Conservation (phyloP, 2,888 invertebrate genomes). For the Criorhina ranunculi region DNA sequence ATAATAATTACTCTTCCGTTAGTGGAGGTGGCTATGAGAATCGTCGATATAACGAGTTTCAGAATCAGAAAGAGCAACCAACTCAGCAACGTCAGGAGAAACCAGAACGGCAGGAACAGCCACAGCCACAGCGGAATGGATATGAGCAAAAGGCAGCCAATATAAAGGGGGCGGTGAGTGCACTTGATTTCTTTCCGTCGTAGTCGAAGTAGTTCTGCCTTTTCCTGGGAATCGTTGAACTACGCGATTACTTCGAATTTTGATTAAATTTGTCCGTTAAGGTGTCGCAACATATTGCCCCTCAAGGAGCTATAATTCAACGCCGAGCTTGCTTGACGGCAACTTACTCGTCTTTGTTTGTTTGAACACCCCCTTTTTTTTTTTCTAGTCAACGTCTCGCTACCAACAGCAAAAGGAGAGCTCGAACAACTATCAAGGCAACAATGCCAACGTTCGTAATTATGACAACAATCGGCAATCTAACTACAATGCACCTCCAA, state of each 20-base stretch:
- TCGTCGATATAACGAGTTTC: constrained; percentile 57
- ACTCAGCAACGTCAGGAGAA: constrained; percentile 41
- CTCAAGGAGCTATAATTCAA: no score
- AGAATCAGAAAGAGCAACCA: constrained; percentile 44
- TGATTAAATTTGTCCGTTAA: no score
- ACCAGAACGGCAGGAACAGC: constrained; percentile 10
- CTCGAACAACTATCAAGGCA: constrained; percentile 54
- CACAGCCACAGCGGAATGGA: constrained; percentile 49
- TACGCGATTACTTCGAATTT: no score
- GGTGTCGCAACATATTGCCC: no score
- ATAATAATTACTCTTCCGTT: constrained; percentile 45
- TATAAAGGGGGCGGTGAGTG: constrained; percentile 60
- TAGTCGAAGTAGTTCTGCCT: no score
- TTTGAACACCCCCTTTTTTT: neutral
- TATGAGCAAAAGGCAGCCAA: constrained; percentile 54
- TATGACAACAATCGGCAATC: constrained; percentile 77
- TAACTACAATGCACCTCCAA: constrained; percentile 34
- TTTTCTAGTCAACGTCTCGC: constrained; percentile 50
- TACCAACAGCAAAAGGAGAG: constrained; percentile 69
- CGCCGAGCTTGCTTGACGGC: no score
- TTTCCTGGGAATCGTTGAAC: no score
- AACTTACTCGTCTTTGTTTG: no score
- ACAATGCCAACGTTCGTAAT: constrained; percentile 53
- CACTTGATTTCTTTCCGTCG: neutral
- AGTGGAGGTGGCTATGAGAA: constrained; percentile 61